Base-by-base conservation (phyloP, 2,888 invertebrate genomes). In the Pegoplata infirma region DNA sequence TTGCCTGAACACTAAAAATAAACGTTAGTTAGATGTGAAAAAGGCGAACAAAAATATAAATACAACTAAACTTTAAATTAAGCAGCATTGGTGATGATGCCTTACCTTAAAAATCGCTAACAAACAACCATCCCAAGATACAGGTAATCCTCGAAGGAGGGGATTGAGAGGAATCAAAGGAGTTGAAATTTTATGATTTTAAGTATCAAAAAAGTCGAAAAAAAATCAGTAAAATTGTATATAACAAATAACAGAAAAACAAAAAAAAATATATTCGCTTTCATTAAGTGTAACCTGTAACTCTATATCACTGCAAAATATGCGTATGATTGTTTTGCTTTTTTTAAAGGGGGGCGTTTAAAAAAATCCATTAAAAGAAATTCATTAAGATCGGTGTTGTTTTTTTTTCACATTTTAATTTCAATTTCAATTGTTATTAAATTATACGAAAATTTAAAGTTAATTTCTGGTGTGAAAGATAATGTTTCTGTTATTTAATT, bases 1-100 rank as follows among this genome's bases (percentile, higher is more conserved):
- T 61, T n/a, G 46, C 46, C 40, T 46, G 56, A 67, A 49, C 47
- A 55, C n/a, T 58, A 51, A 67, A 71, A n/a, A n/a, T n/a, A n/a
- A 75, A 66, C 66, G 71, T 79, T 79, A 63, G 79, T 79, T 79
- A 71, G 49, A 64, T 56, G 46, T 51, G 55, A n/a, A 40, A 59
- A 17, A 47, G 40, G 14, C 36, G 36, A 40, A 40, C 0, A 40
- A 40, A 25, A 25, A 25, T 25, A 25, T 25, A 6, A n/a, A n/a
- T 40, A 40, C 36, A 40, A n/a, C 36, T n/a, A 40, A 40, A n/a
- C n/a, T 40, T 40, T 40, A 40, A 40, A 5, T 25, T 25, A n/a
- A n/a, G n/a, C n/a, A 40, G n/a, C 36, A 40, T 5, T n/a, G n/a
- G n/a, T 12, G 36, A n/a, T 25, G 2, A 40, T n/a, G 36, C n/a